Base-by-base conservation (phyloP, 2,888 invertebrate species). In the Crossocerus cetratus region DNA sequence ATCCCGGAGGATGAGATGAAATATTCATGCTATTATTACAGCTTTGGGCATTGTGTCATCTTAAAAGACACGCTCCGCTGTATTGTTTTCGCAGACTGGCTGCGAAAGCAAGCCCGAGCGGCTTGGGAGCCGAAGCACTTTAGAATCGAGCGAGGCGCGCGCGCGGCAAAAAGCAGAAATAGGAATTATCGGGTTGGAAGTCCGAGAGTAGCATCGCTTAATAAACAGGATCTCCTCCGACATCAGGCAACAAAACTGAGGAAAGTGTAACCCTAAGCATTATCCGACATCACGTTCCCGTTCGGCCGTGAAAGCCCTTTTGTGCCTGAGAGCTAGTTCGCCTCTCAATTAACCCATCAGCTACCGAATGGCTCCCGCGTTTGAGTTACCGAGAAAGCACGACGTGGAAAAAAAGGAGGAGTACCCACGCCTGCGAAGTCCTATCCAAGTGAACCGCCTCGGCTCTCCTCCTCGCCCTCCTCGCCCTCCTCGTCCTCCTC, bases 321-420 rank as follows among this genome's bases (percentile, higher is more conserved):
- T 84, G 83, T 85, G 78, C 81, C 78, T 69, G 80, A 81, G 81
- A 81, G 82, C 83, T 83, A 84, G 85, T 80, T 83, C 81, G 83
- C 81, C 78, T 84, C 84, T 88, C 86, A 88, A 89, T 89, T 89
- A 88, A 87, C 86, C 85, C 87, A 87, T 89, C 88, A 85, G 88
- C 89, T 89, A 89, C 89, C 86, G 89, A 86, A 86, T 85, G 84
- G 86, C 87, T 84, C 79, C 84, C 84, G 86, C 83, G 83, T 81
- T 85, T 81, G 76, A 83, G 85, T 80, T 80, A 76, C 78, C 76
- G 81, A 79, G 85, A 83, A 82, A 84, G 78, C 84, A 78, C 74
- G 70, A 69, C 75, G 72, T 65, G 57, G 73, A 82, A 77, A 32
- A 32, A 81, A 76, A 64, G 54, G 71, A 80, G 77, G 76, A 69